A percentile compares a stretch with the other conserved stretches of the same genome.
These are phyloP conservation scores for Polyodon spathula DNA, from an alignment of 2,113 vertebrate genomes.

Conservation along the genomic window DNA sequence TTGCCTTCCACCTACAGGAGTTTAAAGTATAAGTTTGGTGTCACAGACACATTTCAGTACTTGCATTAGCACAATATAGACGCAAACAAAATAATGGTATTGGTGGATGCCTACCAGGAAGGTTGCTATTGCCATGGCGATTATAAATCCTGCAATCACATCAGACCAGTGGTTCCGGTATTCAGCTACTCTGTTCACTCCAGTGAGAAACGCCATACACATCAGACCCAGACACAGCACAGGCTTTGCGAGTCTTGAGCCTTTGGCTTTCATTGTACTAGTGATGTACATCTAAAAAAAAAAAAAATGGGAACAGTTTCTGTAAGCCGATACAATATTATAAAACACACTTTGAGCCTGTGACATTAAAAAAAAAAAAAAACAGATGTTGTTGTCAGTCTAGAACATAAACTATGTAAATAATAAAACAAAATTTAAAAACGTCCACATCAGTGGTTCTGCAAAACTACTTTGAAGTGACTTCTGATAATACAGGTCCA, in stretches of 20 bases:
- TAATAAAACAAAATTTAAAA: no score
- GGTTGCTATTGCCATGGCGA: conserved; percentile 83
- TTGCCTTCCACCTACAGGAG: no score
- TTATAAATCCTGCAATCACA: conserved; percentile 90
- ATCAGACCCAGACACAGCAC: conserved; percentile 83
- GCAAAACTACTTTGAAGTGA: no score
- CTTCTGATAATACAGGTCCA: no score
- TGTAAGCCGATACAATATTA: not conserved
- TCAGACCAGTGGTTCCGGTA: conserved; percentile 98
- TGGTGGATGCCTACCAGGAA: conserved; percentile 76
- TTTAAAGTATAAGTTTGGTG: no score
- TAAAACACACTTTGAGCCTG: not conserved
- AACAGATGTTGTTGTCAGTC: no score
- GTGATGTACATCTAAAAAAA: conserved; percentile 89
- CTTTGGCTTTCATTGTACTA: conserved; percentile 84
- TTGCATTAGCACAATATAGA: no score
- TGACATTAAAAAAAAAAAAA: no score
- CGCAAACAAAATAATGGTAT: conserved; percentile 1
- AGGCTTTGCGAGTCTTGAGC: conserved; percentile 88
- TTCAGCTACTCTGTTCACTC: conserved; percentile 93
- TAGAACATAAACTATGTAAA: no score
- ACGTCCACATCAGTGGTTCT: no score
- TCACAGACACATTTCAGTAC: no score
- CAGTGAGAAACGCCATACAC: conserved; percentile 91
- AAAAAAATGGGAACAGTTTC: not conserved